Evolutionary conservation across 2,888 invertebrate genomes (phyloP), one percentile per base, ranked within the genome.

Genomic region (Hirtodrosophila confusa): DNA sequence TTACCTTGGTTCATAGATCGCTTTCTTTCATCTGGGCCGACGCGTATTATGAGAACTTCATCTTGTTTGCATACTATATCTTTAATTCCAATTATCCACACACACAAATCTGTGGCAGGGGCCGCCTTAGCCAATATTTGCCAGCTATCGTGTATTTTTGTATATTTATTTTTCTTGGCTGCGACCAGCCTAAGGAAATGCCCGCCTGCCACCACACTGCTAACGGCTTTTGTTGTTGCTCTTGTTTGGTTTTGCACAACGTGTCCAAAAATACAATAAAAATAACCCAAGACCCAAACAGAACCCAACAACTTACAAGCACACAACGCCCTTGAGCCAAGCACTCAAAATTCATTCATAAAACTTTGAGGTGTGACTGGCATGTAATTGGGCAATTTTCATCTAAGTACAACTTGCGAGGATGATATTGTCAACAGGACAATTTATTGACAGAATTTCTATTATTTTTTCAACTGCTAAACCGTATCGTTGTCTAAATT

Each of bases 31-130:
- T 72, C 65, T 86, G 49, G 39, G 24, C 67, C 87, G 69, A 57
- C 66, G 24, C 31, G 36, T 43, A 45, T 63, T 66, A 53, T 61
- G 62, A 61, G 65, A 69, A 65, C 57, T 65, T 36, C 17, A 37
- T 35, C 9, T 17, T 73, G 71, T 75, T 74, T 70, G 55, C 57
- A 3, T 36, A 62, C 62, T 62, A 66, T 67, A 85, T 80, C 85
- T 83, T 70, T 85, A 78, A 86, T 78, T 85, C 82, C 78, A 80
- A 87, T 80, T 87, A 85, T 78, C 70, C 66, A 48, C 66, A 65
- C 44, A 41, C 11, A 35, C 39, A 51, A 54, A 70, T 67, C 51
- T 45, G 48, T 36, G 33, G 53, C 43, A 29, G 60, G 37, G 54
- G 71, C 44, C 24, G 69, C 31, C 36, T 62, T 29, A 39, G 8